Evolutionary conservation across 35 echinoderm and acorn worm species (phyloP), one percentile per base, ranked within the genome.

Genomic region (Lytechinus variegatus): DNA sequence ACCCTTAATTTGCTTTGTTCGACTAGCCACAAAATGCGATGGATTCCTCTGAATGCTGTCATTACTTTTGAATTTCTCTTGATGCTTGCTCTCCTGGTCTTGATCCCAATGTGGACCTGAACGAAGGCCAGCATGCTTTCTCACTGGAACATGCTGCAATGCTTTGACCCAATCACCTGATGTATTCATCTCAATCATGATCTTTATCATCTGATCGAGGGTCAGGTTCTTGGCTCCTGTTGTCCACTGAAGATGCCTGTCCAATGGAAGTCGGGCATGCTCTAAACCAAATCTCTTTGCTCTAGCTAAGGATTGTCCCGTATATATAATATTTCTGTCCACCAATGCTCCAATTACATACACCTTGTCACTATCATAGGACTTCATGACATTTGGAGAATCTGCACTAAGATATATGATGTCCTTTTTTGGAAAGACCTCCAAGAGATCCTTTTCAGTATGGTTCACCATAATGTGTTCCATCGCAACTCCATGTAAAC

Each of bases 281-380:
- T 66, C 92, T 10, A 98, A 28, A 54, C 94, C 87, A 53, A 95
- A 61, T 8, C 97, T 94, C 58, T 99, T 99, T 3, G 95, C 98
- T 95, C 97, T 97, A 1, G 96, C 97, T 52, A 99, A 54, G 3
- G 96, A 96, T 27, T 94, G 56, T 44, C 98, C 95, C 29, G 66
- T 96, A n/a, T 96, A 79, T 55, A 97, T 96, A 6, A 53, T 57
- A 29, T 56, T 54, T 28, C 66, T 52, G 56, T 98, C 96, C 10
- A 97, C 97, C 8, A 99, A 90, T 52, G 95, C 98, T 10, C 96
- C 96, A 10, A 99, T 89, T n/a, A 99, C 79, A 28, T 99, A 98
- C 4, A 98, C 96, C 87, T 95, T 98, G 58, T 97, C 92, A 13
- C 86, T 89, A 86, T 99, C 96, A 56, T 94, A 99, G 9, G 94